phyloP scores from a whole-genome alignment of 2,888 invertebrate genomes.

The Scotopteryx bipunctaria region DNA sequence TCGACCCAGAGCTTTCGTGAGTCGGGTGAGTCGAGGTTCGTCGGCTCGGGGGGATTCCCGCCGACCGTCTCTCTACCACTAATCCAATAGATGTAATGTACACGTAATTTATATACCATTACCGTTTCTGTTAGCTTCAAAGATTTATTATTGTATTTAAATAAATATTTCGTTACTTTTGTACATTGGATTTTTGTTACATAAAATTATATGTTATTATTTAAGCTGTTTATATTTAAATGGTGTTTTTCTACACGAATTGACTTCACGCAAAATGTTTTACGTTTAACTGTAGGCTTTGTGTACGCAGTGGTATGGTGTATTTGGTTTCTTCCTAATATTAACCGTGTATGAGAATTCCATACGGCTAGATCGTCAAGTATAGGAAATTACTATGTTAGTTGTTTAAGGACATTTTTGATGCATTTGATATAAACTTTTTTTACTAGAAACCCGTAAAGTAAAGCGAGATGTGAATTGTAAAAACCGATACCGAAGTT shows the following conservation, averaged over 20 bases:
- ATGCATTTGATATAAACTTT: constrained; percentile 84
- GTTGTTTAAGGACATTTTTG: constrained; percentile 83
- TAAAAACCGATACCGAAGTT: constrained; percentile 77
- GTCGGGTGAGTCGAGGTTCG: constrained; percentile 17
- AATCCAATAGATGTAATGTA: constrained; percentile 39
- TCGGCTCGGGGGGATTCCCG: constrained; percentile 18
- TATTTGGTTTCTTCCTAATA: constrained; percentile 75
- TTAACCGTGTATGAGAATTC: constrained; percentile 71
- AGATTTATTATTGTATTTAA: constrained; percentile 75
- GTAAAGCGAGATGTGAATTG: constrained; percentile 74
- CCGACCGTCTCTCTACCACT: constrained; percentile 42
- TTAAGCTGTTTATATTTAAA: constrained; percentile 80
- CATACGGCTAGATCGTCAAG: constrained; percentile 71
- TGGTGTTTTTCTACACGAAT: constrained; percentile 75
- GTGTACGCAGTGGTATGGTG: constrained; percentile 76
- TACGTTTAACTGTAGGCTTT: constrained; percentile 73
- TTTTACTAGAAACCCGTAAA: constrained; percentile 81
- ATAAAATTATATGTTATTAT: constrained; percentile 77
- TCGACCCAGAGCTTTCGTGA: constrained; percentile 37
- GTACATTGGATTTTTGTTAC: constrained; percentile 81
- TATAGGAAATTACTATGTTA: constrained; percentile 78
- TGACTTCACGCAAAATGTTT: constrained; percentile 73
- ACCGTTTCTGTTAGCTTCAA: constrained; percentile 74
- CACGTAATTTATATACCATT: constrained; percentile 57
- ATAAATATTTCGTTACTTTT: constrained; percentile 77